Conservation (phyloP, 2,797 vertebrate genomes). For the Channa striata region DNA sequence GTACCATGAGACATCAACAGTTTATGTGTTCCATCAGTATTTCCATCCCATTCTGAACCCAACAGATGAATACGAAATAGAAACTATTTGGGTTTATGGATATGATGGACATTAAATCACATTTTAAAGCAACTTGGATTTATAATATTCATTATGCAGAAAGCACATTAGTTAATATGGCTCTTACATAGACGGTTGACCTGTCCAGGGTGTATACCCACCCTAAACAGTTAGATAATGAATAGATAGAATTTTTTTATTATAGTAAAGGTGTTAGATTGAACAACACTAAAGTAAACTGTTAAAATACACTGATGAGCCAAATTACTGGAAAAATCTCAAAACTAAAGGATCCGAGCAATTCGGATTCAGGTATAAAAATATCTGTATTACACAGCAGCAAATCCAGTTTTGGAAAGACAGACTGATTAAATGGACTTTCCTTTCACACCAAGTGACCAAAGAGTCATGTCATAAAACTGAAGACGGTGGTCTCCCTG, state of each 20-base stretch:
- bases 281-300: no score
- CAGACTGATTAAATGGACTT: no score
- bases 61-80: slow-evolving; percentile 62
- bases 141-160: slow-evolving; percentile 10
- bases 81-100: slow-evolving; percentile 72
- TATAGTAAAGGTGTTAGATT: not conserved
- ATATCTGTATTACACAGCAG: no score
- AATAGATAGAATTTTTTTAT: no score
- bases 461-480: not conserved
- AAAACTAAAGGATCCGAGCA: no score
- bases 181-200: no score
- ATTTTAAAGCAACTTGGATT: slow-evolving; percentile 23
- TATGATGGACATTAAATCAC: slow-evolving; percentile 35
- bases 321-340: no score
- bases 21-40: slow-evolving; percentile 77
- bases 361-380: no score
- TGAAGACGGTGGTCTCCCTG: not conserved
- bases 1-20: slow-evolving; percentile 80
- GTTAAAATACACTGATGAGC: no score
- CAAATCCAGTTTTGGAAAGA: no score
- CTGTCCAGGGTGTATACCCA: no score
- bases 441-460: not conserved
- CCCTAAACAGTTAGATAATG: no score
- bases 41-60: slow-evolving; percentile 72
- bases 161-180: not conserved